Evolutionary conservation across 2,797 vertebrate species (phyloP).

Genomic region (Syndactyla subalaris): DNA sequence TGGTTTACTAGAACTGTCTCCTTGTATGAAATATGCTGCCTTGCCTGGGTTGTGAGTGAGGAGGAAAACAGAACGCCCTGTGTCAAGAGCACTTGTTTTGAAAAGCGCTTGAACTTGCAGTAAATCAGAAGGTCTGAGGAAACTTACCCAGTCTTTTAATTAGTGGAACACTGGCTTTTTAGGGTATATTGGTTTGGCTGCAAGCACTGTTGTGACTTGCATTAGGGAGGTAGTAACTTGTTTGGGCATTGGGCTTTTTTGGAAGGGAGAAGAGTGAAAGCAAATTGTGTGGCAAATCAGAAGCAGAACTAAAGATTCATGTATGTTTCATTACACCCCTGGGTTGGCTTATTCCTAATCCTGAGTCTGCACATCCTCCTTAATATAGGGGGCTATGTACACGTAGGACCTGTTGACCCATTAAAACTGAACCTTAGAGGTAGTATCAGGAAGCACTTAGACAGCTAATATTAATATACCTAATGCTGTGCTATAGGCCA

Average conservation of each 20-base stretch:
- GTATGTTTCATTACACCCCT: neutral
- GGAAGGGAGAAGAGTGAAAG: neutral
- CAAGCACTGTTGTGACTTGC: neutral
- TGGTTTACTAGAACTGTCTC: neutral
- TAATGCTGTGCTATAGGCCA: neutral
- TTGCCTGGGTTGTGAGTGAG: neutral
- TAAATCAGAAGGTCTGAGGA: constrained; percentile 1
- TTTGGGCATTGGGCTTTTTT: neutral
- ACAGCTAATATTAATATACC: neutral
- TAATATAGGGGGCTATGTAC: neutral
- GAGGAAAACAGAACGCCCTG: neutral
- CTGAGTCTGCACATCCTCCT: neutral
- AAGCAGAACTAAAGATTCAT: constrained; percentile 1
- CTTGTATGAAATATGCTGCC: neutral
- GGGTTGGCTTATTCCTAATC: neutral
- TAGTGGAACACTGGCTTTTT: neutral
- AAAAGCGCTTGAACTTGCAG: constrained; percentile 49
- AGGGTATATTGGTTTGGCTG: neutral
- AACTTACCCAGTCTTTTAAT: constrained; percentile 23
- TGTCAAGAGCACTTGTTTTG: constrained; percentile 41
- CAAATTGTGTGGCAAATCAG: neutral
- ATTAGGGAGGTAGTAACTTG: neutral
- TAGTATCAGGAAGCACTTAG: neutral
- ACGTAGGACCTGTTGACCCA: neutral
- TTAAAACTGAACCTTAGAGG: neutral